Percentiles rank a stretch among this genome's conserved stretches.
phyloP scores from a whole-genome alignment of 1,140 invertebrate species.

The Drosophila mayri region DNA sequence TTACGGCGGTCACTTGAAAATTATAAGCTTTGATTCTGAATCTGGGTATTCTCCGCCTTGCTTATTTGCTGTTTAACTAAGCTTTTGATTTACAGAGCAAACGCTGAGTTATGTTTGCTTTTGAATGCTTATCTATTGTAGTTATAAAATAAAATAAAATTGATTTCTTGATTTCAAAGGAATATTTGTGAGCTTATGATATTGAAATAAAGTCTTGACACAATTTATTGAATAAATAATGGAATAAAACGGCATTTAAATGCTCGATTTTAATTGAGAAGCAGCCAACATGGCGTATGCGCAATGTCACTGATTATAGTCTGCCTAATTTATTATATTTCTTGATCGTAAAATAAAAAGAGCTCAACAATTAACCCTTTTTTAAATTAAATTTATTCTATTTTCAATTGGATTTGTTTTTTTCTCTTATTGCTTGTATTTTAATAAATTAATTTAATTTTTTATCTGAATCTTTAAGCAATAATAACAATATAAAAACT shows the following conservation, averaged over 20 bases:
- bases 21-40: slow-evolving; percentile 31
- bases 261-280: neutral
- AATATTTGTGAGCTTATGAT: neutral
- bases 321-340: neutral
- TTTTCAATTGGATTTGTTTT: neutral
- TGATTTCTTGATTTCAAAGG: neutral
- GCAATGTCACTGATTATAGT: neutral
- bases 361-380: no score
- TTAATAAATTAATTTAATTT: neutral
- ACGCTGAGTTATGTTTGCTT: neutral
- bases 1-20: slow-evolving; percentile 54
- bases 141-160: neutral
- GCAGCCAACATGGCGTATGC: neutral
- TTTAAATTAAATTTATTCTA: neutral
- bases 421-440: no score
- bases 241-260: neutral
- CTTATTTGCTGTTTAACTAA: slow-evolving; percentile 8
- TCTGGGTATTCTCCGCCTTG: slow-evolving; percentile 1
- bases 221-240: neutral
- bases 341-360: neutral
- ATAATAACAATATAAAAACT: neutral
- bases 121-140: neutral
- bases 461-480: neutral
- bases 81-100: neutral
- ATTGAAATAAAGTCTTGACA: neutral